Conservation (phyloP, 2,888 invertebrate species). For the Pomacea canaliculata region DNA sequence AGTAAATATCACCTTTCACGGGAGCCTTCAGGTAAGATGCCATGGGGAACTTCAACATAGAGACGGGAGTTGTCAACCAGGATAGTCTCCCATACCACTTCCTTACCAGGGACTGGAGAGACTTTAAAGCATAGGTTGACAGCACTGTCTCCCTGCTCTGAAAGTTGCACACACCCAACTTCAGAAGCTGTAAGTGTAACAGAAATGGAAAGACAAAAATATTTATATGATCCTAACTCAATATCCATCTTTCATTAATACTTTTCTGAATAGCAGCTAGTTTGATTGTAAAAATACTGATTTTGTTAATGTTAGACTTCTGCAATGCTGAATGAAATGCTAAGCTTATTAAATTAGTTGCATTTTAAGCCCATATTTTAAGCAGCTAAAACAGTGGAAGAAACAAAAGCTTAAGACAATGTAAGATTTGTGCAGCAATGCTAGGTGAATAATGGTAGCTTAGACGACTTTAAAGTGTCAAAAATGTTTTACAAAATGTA, state of each 20-base stretch:
- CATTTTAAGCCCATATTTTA: no score
- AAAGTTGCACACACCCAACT: constrained; percentile 32
- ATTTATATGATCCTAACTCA: neutral
- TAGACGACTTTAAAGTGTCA: no score
- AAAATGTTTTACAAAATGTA: no score
- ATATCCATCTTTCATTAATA: neutral
- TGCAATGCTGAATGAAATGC: no score
- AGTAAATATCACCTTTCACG: constrained; percentile 80
- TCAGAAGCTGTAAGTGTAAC: neutral
- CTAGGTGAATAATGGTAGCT: no score
- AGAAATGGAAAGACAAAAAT: neutral
- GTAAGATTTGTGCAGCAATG: no score
- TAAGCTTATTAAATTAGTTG: no score
- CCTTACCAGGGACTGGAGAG: constrained; percentile 82
- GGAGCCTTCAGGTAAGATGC: constrained; percentile 89
- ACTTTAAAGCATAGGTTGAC: constrained; percentile 73
- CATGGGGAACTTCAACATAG: constrained; percentile 89
- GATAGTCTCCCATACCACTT: constrained; percentile 88
- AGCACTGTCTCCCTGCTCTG: constrained; percentile 46
- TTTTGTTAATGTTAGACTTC: no score
- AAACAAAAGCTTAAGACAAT: no score
- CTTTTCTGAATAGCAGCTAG: no score
- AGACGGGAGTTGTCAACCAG: constrained; percentile 81
- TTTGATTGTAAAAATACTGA: no score
- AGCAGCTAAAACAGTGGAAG: no score